Conservation (phyloP, 2,113 vertebrate species). For the Hoplias malabaricus region DNA sequence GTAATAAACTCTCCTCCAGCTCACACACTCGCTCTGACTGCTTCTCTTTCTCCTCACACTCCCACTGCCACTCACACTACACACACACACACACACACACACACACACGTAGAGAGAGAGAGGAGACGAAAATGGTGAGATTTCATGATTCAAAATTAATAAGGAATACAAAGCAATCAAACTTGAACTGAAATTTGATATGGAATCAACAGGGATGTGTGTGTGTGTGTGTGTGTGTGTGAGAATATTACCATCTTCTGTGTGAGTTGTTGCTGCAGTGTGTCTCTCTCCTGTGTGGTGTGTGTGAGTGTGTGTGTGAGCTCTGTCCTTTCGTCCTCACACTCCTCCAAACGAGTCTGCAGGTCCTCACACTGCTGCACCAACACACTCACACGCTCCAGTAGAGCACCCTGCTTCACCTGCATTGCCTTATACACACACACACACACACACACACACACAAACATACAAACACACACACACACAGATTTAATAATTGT, state of each 20-base stretch:
- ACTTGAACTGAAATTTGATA: no score
- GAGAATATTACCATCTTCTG: slow-evolving; percentile 75
- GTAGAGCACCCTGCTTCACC: slow-evolving; percentile 80
- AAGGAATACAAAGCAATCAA: no score
- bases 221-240: not conserved
- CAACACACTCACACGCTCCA: slow-evolving; percentile 79
- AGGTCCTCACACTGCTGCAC: slow-evolving; percentile 83
- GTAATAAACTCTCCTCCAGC: slow-evolving; percentile 59
- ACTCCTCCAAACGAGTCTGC: slow-evolving; percentile 70
- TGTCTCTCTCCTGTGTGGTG: slow-evolving; percentile 63
- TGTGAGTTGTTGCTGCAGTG: slow-evolving; percentile 64
- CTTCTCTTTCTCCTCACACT: slow-evolving; percentile 75
- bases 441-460: slow-evolving; percentile 3
- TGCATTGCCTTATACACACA: slow-evolving; percentile 78
- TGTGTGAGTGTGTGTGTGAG: slow-evolving; percentile 66
- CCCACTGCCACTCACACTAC: slow-evolving; percentile 71
- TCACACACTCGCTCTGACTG: slow-evolving; percentile 64
- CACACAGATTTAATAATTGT: not conserved
- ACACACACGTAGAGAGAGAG: no score
- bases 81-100: no score
- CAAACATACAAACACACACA: not conserved
- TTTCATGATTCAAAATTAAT: no score
- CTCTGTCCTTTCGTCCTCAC: slow-evolving; percentile 70
- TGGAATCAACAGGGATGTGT: not conserved
- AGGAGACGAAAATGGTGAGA: no score